Percentiles rank a stretch among this genome's conserved stretches.
These are phyloP conservation scores for Ecliptopera silaceata DNA, from an alignment of 2,888 invertebrate genomes.

Conservation along the genomic window DNA sequence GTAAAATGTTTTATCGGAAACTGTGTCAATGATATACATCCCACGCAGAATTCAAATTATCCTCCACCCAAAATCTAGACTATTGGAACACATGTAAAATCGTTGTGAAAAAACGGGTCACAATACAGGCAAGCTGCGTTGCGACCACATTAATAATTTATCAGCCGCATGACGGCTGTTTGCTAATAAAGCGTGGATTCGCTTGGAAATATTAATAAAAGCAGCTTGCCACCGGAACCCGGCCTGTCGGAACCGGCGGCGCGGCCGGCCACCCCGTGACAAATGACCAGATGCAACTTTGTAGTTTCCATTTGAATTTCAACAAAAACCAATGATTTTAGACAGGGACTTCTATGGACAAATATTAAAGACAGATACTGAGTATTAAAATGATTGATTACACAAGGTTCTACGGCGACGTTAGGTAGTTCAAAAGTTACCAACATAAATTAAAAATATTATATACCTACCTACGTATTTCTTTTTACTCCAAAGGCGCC, in stretches of 20 bases:
- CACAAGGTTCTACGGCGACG: too few species aligned
- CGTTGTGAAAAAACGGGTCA: constrained; percentile 61
- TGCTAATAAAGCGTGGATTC: constrained; percentile 82
- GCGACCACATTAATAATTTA: constrained; percentile 82
- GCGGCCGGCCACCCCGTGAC: constrained; percentile 63
- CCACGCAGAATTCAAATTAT: not conserved
- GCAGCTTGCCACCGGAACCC: constrained; percentile 75
- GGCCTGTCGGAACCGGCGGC: constrained; percentile 57
- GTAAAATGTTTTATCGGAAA: too few species aligned
- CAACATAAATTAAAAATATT: too few species aligned
- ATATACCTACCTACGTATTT: too few species aligned
- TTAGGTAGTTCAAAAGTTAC: too few species aligned
- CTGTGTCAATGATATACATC: not conserved
- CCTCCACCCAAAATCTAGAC: constrained; percentile 26
- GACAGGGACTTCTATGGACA: not conserved
- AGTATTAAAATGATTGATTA: too few species aligned
- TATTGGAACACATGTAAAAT: constrained; percentile 46
- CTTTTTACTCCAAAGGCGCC: too few species aligned
- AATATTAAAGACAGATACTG: not conserved
- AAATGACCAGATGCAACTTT: constrained; percentile 76
- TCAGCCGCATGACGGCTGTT: constrained; percentile 82
- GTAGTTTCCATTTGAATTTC: constrained; percentile 75
- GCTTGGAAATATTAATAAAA: constrained; percentile 82
- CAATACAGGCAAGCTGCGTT: constrained; percentile 67
- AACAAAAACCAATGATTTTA: constrained; percentile 45